A percentile compares a stretch with the other conserved stretches of the same genome.
Conservation (phyloP, 2,888 invertebrate species). For the Morpho deidamia region DNA sequence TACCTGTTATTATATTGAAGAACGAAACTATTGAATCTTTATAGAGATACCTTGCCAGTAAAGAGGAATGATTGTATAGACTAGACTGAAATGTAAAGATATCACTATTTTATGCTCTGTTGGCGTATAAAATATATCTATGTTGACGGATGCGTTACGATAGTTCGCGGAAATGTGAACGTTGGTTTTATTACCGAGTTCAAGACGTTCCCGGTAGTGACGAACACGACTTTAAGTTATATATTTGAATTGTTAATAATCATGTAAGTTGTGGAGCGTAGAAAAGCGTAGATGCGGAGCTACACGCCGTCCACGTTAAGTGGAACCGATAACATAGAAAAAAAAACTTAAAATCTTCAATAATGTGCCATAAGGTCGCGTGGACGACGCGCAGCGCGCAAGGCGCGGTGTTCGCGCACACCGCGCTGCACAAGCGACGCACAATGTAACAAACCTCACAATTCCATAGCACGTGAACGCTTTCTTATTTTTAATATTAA, state of each 20-base stretch:
- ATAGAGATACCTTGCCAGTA: slow-evolving; percentile 77
- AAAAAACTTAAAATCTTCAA: too few relatives aligned
- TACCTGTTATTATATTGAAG: slow-evolving; percentile 73
- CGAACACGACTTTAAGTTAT: slow-evolving; percentile 47
- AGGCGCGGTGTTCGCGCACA: slow-evolving; percentile 13
- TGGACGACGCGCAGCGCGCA: slow-evolving; percentile 20
- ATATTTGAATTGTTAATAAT: slow-evolving; percentile 59
- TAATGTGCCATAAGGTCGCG: slow-evolving; percentile 3
- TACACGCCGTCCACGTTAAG: slow-evolving; percentile 25
- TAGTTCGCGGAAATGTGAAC: slow-evolving; percentile 48
- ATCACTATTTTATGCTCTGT: slow-evolving; percentile 78
- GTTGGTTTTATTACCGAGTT: slow-evolving; percentile 38
- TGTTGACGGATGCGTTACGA: slow-evolving; percentile 59
- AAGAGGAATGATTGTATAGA: slow-evolving; percentile 74
- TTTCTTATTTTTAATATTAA: slow-evolving; percentile 72
- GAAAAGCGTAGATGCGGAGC: slow-evolving; percentile 38
- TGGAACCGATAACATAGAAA: neutral
- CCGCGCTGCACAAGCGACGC: slow-evolving; percentile 52
- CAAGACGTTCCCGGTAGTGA: slow-evolving; percentile 58
- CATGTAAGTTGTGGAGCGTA: slow-evolving; percentile 54
- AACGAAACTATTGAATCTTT: slow-evolving; percentile 75
- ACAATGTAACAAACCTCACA: slow-evolving; percentile 60
- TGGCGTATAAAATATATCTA: slow-evolving; percentile 70
- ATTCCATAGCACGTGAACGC: slow-evolving; percentile 66
- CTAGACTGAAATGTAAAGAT: slow-evolving; percentile 78